Evolutionary conservation across 2,888 invertebrate species (phyloP), one percentile per base, ranked within the genome.

Genomic region (Nesidiocoris tenuis): DNA sequence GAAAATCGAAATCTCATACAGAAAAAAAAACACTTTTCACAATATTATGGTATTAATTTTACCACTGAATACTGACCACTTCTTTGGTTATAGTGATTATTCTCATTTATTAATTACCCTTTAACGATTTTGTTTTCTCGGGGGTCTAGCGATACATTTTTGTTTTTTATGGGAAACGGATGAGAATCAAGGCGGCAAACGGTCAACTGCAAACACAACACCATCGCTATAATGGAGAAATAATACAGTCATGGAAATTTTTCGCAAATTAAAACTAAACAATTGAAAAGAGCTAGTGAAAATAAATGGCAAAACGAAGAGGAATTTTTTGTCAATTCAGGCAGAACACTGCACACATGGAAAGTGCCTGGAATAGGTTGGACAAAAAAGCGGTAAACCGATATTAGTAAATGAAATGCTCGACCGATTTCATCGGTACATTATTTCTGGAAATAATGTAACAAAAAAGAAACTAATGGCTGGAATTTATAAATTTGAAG

Each of bases 141-240:
- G 39, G 39, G 39, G 12, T 39, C 39, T 39, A 39, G 5, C 39
- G 39, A 39, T 39, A 39, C 39, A 39, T 39, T 39, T 39, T 39
- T 39, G 39, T 39, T 39, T 39, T 39, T 7, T 39, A 39, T 39
- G 39, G 39, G 23, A 22, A 67, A 55, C 55, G 18, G 24, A 59
- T 70, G 70, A 70, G 70, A 70, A 70, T 39, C 70, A 70, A 70
- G 70, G 57, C 70, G 22, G 59, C 70, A 70, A 70, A 70, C 70
- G 23, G 17, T 70, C 59, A 59, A 70, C 23, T 59, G 23, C 70
- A 59, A 70, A 70, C 59, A 24, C 70, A 70, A 70, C 22, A 70
- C 59, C 70, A 68, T 68, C 68, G 68, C 68, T 68, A 68, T 39
- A 68, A 68, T 56, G 68, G 59, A 39, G 39, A 39, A 39, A 39